Evolutionary conservation across 2,888 invertebrate species (phyloP).

Genomic region (Carcina quercana): DNA sequence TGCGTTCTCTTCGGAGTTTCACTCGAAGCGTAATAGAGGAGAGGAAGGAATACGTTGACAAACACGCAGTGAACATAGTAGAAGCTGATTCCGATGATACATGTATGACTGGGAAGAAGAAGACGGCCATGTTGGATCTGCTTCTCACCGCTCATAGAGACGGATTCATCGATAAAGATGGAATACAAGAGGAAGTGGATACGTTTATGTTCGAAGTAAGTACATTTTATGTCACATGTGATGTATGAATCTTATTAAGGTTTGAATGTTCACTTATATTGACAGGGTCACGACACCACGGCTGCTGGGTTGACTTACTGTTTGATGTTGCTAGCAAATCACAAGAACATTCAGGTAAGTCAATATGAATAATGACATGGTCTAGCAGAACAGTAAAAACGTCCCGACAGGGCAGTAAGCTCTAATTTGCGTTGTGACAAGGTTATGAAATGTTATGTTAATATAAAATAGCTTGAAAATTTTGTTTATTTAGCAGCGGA

Average conservation of each 20-base stretch:
- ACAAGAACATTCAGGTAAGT: constrained; percentile 38
- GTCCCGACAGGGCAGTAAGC: too few species aligned
- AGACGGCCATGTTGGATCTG: constrained; percentile 65
- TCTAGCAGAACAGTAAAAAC: too few species aligned
- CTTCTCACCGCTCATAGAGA: constrained; percentile 50
- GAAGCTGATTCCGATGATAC: constrained; percentile 16
- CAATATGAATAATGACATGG: too few species aligned
- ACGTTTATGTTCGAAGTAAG: constrained; percentile 77
- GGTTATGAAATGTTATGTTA: too few species aligned
- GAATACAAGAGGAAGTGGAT: constrained; percentile 73
- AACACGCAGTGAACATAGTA: background rate
- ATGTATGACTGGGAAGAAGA: constrained; percentile 30
- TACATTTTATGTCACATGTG: background rate
- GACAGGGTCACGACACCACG: constrained; percentile 70
- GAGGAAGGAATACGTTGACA: constrained; percentile 1
- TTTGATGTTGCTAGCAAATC: constrained; percentile 59
- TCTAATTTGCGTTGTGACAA: too few species aligned
- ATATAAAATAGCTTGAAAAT: too few species aligned
- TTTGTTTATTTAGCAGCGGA: too few species aligned
- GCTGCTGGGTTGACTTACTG: constrained; percentile 53
- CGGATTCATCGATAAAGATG: constrained; percentile 52
- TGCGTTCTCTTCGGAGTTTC: constrained; percentile 10
- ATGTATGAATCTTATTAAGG: background rate
- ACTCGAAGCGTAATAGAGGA: constrained; percentile 2
- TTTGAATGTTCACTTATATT: constrained; percentile 7